Conservation (phyloP, 2,888 invertebrate species). For the Amphimallon solstitiale region DNA sequence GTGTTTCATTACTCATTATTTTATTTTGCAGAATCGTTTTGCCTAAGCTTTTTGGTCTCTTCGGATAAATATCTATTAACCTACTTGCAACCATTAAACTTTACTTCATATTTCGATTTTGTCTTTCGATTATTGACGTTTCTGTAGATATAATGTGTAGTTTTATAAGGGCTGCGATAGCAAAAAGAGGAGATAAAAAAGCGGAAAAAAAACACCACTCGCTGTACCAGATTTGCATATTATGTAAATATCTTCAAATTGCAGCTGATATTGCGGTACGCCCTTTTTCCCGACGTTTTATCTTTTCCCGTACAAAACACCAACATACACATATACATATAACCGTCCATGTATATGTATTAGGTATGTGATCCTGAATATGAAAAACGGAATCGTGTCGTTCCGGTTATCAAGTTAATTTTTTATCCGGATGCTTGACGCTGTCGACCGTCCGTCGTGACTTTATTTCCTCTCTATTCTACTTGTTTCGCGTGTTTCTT, state of each 20-base stretch:
- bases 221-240: constrained; percentile 21
- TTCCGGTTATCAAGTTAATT: constrained; percentile 25
- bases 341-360: constrained; percentile 2
- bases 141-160: background rate
- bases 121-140: too few relatives aligned
- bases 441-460: background rate
- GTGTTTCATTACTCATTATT: too few relatives aligned
- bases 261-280: constrained; percentile 31
- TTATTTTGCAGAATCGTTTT: too few relatives aligned
- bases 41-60: too few relatives aligned
- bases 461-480: background rate
- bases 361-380: constrained; percentile 13
- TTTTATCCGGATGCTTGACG: constrained; percentile 7
- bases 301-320: background rate
- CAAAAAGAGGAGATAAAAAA: background rate
- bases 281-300: constrained; percentile 11
- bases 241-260: constrained; percentile 32
- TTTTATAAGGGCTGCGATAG: background rate
- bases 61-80: too few relatives aligned
- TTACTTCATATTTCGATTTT: too few relatives aligned
- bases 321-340: background rate
- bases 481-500: background rate
- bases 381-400: constrained; percentile 15
- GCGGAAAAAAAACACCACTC: constrained; percentile 8
- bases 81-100: too few relatives aligned